A percentile compares a stretch with the other conserved stretches of the same genome.
Evolutionary conservation across 1,140 invertebrate species (phyloP).

Genomic region (Caenorhabditis tropicalis): DNA sequence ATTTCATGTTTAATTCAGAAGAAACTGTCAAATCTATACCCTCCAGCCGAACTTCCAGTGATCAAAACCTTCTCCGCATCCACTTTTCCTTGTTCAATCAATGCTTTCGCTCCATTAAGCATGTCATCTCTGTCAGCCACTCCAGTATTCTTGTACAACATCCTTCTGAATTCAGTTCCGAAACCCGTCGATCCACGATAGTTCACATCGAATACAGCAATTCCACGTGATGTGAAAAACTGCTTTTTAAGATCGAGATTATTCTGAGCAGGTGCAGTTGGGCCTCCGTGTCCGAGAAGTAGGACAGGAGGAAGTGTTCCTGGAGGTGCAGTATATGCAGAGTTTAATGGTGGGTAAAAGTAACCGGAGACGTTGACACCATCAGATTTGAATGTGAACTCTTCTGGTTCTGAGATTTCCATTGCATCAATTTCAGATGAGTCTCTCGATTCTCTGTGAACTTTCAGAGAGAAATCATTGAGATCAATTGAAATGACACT

Average conservation of each 20-base stretch:
- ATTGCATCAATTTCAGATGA: slow-evolving; percentile 62
- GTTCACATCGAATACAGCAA: slow-evolving; percentile 73
- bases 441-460: slow-evolving; percentile 52
- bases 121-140: slow-evolving; percentile 73
- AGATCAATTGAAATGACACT: slow-evolving; percentile 55
- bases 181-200: slow-evolving; percentile 74
- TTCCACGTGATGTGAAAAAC: slow-evolving; percentile 73
- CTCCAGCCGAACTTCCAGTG: slow-evolving; percentile 73
- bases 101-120: slow-evolving; percentile 70
- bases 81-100: slow-evolving; percentile 67
- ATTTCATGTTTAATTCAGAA: too few relatives aligned
- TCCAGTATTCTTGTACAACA: slow-evolving; percentile 72
- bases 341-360: slow-evolving; percentile 72
- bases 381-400: slow-evolving; percentile 70
- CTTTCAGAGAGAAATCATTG: not conserved
- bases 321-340: slow-evolving; percentile 68
- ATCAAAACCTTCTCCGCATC: slow-evolving; percentile 72
- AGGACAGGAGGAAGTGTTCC: slow-evolving; percentile 72
- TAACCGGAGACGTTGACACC: slow-evolving; percentile 67
- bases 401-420: slow-evolving; percentile 71
- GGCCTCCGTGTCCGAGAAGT: slow-evolving; percentile 73
- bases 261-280: slow-evolving; percentile 67
- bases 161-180: slow-evolving; percentile 73
- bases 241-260: slow-evolving; percentile 72
- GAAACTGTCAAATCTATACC: slow-evolving; percentile 57